Evolutionary conservation across 2,888 invertebrate genomes (phyloP), one percentile per base, ranked within the genome.

Genomic region (Apotomis betuletana): DNA sequence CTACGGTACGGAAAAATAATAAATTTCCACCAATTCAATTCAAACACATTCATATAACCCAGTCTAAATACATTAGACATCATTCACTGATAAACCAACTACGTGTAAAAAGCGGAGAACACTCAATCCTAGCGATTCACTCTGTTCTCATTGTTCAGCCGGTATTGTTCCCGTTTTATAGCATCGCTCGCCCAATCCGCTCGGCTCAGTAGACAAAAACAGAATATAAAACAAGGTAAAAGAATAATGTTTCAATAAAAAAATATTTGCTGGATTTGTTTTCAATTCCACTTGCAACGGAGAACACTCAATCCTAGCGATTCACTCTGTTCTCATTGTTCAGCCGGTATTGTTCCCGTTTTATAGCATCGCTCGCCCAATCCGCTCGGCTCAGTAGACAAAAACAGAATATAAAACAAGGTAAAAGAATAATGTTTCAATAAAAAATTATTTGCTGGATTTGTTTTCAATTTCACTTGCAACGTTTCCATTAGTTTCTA

Each of bases 101-200:
- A 13, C 52, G 41, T 64, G 63, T 54, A 54, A 63, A 54, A 10
- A 15, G 15, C 49, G 49, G 9, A 54, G 63, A 54, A 15, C 41
- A 44, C 54, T 64, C 54, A 38, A 38, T 54, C 63, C 41, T 41
- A 65, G 44, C 64, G 44, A 65, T 65, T 65, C 64, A 65, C 54
- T 44, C 46, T 41, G 55, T 65, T 65, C 44, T 65, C 64, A 55
- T 65, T 65, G 55, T 65, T 65, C 55, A 65, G 55, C 12, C 44
- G 64, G 55, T 44, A 65, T 65, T 65, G 64, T 65, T 55, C 55
- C 64, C 51, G 49, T 62, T 64, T 65, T 65, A 55, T 65, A 55
- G 27, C 46, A 65, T 55, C 64, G 64, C 64, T 55, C 55, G 64
- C 64, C 64, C 64, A 55, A 55, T 55, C 64, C 13, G 12, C 64